Conservation (phyloP, 2,797 vertebrate genomes). For the Pelobates cultripes region DNA sequence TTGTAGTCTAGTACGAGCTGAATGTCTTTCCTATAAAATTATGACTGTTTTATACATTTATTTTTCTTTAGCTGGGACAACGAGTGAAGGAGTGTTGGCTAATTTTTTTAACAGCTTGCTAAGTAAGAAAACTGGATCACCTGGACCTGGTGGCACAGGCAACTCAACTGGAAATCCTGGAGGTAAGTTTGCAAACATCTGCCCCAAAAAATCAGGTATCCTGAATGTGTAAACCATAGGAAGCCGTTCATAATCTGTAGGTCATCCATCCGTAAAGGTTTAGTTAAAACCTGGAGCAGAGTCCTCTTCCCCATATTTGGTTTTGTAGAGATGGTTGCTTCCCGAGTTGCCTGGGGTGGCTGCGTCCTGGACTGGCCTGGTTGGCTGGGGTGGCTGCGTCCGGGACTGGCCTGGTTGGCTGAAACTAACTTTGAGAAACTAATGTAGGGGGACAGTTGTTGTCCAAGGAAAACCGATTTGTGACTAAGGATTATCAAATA, state of each 20-base stretch:
- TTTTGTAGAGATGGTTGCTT: too few species aligned
- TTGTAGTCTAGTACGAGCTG: too few species aligned
- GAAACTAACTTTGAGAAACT: too few species aligned
- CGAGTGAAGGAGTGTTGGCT: slow-evolving; percentile 95
- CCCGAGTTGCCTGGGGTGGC: too few species aligned
- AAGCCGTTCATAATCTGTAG: neutral
- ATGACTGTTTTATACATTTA: neutral
- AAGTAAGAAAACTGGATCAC: slow-evolving; percentile 95
- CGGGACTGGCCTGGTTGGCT: too few species aligned
- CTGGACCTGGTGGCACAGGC: slow-evolving; percentile 79
- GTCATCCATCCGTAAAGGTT: neutral
- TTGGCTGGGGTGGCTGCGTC: too few species aligned
- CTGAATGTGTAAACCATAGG: neutral
- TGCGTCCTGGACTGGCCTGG: too few species aligned
- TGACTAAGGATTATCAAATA: too few species aligned
- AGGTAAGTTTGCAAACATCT: slow-evolving; percentile 82
- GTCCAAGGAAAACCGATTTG: too few species aligned
- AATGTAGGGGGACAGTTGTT: too few species aligned
- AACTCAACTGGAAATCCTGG: slow-evolving; percentile 75
- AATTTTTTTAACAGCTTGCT: slow-evolving; percentile 98
- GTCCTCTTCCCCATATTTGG: too few species aligned
- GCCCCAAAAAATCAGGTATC: slow-evolving; percentile 92
- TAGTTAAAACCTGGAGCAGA: neutral
- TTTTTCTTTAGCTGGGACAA: slow-evolving; percentile 83
- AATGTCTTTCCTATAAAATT: too few species aligned